Percentiles rank a stretch among this genome's conserved stretches.
These are phyloP conservation scores for Microcebus tavaratra DNA, from an alignment of 2,113 vertebrate genomes.

Conservation along the genomic window DNA sequence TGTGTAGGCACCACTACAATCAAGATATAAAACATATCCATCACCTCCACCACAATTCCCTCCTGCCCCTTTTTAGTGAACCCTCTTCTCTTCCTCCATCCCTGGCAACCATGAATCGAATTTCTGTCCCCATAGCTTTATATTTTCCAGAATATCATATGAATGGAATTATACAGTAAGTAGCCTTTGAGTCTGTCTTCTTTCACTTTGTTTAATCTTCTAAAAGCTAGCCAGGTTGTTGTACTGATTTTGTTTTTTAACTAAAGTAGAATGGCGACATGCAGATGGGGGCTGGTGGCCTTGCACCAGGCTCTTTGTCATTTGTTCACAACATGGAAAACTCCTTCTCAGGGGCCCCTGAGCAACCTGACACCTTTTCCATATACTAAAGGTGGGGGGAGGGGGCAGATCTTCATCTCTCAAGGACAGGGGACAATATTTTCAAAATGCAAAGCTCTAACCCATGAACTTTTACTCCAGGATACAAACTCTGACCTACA, in stretches of 20 bases:
- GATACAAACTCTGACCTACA: background rate
- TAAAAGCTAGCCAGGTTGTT: background rate
- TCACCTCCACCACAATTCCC: background rate
- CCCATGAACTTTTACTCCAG: background rate
- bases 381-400: background rate
- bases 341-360: background rate
- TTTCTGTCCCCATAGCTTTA: background rate
- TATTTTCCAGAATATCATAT: background rate
- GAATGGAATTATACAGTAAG: background rate
- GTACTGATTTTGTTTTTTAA: background rate
- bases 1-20: background rate
- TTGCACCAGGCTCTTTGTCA: background rate
- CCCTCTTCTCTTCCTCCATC: background rate
- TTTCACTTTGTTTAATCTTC: background rate
- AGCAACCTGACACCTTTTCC: background rate
- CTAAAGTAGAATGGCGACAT: background rate
- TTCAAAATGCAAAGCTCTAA: background rate
- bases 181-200: background rate
- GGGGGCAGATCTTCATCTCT: background rate
- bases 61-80: background rate
- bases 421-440: background rate
- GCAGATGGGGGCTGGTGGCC: background rate
- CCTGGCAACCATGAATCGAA: background rate
- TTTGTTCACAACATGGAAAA: background rate
- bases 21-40: background rate